Evolutionary conservation across 1,140 invertebrate genomes (phyloP).

Genomic region (Hycleus phaleratus): DNA sequence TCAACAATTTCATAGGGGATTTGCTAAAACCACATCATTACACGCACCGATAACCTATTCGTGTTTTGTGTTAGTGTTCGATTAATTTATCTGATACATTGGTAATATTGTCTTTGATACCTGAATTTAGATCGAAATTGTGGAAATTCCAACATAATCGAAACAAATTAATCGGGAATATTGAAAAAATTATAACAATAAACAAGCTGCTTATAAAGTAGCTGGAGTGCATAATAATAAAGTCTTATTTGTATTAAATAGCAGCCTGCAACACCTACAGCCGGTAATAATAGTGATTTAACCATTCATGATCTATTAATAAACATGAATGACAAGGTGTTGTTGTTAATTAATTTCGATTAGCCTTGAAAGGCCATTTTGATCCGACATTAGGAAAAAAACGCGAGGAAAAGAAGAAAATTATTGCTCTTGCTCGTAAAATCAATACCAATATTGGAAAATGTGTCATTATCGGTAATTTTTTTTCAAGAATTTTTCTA

Average conservation of each 20-base stretch:
- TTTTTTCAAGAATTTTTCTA: no score
- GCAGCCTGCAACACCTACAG: conserved; percentile 1
- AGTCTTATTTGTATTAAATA: conserved; percentile 6
- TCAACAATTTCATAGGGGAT: conserved; percentile 16
- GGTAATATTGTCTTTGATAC: no score
- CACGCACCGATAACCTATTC: conserved; percentile 12
- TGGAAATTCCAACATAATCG: not conserved
- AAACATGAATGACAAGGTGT: conserved; percentile 13
- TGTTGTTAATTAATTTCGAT: conserved; percentile 9
- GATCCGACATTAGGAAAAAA: no score
- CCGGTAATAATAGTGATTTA: conserved; percentile 10
- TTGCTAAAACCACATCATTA: conserved; percentile 14
- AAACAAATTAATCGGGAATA: no score
- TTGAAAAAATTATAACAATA: no score
- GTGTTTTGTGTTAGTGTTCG: not conserved
- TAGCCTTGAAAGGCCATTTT: no score
- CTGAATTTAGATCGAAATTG: conserved; percentile 1
- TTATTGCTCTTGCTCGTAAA: no score
- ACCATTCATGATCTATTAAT: conserved; percentile 12
- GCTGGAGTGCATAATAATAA: not conserved
- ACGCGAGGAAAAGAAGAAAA: no score
- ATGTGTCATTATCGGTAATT: no score
- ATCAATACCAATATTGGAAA: no score
- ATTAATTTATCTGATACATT: no score
- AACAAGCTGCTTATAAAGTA: no score